Conservation (phyloP, 1,140 invertebrate species). For the Drosophila dunni region DNA sequence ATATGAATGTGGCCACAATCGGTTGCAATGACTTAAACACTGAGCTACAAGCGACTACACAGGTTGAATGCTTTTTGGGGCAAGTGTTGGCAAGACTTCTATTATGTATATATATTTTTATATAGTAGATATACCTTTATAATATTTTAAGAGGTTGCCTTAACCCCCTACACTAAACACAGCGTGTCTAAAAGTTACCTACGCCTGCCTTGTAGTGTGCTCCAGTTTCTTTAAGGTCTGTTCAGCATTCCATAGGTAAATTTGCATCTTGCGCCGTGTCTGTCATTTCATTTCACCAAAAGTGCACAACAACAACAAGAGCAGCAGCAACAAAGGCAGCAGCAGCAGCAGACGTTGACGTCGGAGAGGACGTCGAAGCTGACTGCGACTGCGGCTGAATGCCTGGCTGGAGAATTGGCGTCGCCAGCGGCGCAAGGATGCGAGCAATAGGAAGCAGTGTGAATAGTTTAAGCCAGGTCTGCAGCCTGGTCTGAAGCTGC, state of each 20-base stretch:
- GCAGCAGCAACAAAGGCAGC: slow-evolving; percentile 30
- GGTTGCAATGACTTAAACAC: neutral
- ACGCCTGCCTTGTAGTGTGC: slow-evolving; percentile 37
- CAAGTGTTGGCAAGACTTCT: too few species aligned
- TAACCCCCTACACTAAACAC: too few species aligned
- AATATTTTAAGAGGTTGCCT: too few species aligned
- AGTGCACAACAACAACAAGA: slow-evolving; percentile 63
- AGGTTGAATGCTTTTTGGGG: too few species aligned
- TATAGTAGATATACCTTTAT: too few species aligned
- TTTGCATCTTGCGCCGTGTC: slow-evolving; percentile 79
- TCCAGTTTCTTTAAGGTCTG: slow-evolving; percentile 27
- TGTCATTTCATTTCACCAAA: slow-evolving; percentile 82
- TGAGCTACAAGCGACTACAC: slow-evolving; percentile 18
- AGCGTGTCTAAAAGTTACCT: neutral
- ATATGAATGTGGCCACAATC: slow-evolving; percentile 12
- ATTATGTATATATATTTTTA: too few species aligned
- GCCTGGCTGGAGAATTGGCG: slow-evolving; percentile 55
- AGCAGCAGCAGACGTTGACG: slow-evolving; percentile 49
- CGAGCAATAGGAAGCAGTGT: slow-evolving; percentile 76
- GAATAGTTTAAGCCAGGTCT: slow-evolving; percentile 58
- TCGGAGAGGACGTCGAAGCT: slow-evolving; percentile 37
- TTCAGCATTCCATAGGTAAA: slow-evolving; percentile 77
- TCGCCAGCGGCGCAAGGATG: slow-evolving; percentile 72
- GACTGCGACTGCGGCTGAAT: slow-evolving; percentile 56
- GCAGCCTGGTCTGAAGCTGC: slow-evolving; percentile 4